Evolutionary conservation across 2,888 invertebrate species (phyloP).

Genomic region (Brachypalpus laphriformis): DNA sequence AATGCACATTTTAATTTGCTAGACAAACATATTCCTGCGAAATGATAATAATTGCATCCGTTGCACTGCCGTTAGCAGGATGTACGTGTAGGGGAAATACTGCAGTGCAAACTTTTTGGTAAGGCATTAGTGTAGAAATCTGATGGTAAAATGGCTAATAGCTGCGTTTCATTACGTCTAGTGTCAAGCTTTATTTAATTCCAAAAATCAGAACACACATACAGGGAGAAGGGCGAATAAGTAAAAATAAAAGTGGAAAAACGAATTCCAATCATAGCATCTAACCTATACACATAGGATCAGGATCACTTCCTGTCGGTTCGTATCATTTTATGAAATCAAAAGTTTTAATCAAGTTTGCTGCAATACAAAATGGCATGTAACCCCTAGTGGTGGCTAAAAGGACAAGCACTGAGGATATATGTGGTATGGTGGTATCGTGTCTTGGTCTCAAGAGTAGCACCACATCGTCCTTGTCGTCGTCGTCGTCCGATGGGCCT

Average conservation of each 20-base stretch:
- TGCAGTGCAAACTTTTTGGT: conserved; percentile 12
- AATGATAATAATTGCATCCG: conserved; percentile 44
- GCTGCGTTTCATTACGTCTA: not conserved
- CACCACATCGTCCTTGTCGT: conserved; percentile 26
- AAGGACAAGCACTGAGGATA: conserved; percentile 12
- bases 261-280: conserved; percentile 55
- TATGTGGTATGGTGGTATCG: not conserved
- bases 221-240: not conserved
- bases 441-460: conserved; percentile 33
- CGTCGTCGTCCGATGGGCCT: conserved; percentile 25
- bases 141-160: conserved; percentile 13
- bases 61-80: conserved; percentile 1
- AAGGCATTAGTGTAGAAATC: not conserved
- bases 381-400: conserved; percentile 45
- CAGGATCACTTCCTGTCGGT: conserved; percentile 50
- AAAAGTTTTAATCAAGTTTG: conserved; percentile 71
- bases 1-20: conserved; percentile 39
- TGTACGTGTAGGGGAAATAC: not conserved
- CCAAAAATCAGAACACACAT: conserved; percentile 39
- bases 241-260: conserved; percentile 22
- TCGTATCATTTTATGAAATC: conserved; percentile 68
- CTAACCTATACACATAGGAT: conserved; percentile 23
- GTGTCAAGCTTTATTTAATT: conserved; percentile 48
- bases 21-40: conserved; percentile 44
- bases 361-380: conserved; percentile 65